These are phyloP conservation scores for Bombus pascuorum DNA, from an alignment of 1,140 invertebrate genomes.

Conservation along the genomic window DNA sequence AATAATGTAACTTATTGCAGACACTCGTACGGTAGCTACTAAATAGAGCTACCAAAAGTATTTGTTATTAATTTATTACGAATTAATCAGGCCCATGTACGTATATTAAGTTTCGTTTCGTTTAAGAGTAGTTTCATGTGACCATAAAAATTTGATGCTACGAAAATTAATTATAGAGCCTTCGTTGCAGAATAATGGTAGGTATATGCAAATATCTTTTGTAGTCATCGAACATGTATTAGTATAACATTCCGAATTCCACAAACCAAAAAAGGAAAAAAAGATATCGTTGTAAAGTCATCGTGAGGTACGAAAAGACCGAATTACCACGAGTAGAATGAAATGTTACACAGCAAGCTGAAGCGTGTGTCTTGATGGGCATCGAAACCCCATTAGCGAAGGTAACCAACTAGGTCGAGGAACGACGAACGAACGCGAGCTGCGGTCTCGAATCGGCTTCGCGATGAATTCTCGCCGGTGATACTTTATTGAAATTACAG, in stretches of 20 bases:
- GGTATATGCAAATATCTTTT: no score
- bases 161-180: no score
- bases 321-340: neutral
- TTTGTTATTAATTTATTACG: no score
- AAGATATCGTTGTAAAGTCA: neutral
- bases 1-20: neutral
- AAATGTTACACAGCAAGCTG: neutral
- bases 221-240: no score
- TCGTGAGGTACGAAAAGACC: neutral
- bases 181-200: no score
- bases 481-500: conserved; percentile 47
- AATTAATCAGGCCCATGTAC: no score
- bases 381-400: neutral
- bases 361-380: neutral
- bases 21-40: no score
- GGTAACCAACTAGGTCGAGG: conserved; percentile 8
- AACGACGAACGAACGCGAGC: neutral
- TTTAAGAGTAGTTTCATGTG: neutral
- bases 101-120: neutral
- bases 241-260: no score
- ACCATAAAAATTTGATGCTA: accelerated
- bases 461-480: conserved; percentile 17
- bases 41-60: no score
- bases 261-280: no score
- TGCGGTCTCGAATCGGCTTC: neutral